Evolutionary conservation across 1,140 invertebrate genomes (phyloP).

Genomic region (Pygmarrhopalites habei): DNA sequence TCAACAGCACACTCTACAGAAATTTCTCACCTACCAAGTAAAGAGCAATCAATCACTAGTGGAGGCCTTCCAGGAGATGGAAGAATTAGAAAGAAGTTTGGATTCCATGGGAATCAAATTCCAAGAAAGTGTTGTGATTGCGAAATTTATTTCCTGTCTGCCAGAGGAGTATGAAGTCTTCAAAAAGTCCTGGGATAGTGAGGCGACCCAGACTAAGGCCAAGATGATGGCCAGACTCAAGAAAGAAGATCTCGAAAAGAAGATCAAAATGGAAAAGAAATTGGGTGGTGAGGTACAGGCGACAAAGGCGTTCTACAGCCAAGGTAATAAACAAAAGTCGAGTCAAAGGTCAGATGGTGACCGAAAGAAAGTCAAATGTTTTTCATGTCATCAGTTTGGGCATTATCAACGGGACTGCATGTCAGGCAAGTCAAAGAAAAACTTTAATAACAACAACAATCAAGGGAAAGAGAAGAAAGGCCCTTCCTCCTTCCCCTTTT

Average conservation of each 20-base stretch:
- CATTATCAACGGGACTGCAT: not conserved
- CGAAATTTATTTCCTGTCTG: not conserved
- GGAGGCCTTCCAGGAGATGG: not conserved
- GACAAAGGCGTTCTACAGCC: not conserved
- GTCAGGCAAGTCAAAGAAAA: not conserved
- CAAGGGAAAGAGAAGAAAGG: not conserved
- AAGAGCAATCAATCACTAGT: not conserved
- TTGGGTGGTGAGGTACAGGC: not conserved
- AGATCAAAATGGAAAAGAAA: not conserved
- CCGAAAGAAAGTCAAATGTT: not conserved
- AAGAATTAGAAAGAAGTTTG: not conserved
- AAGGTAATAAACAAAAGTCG: no score
- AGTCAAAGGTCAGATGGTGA: not conserved
- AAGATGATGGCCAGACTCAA: not conserved
- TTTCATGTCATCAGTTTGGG: not conserved
- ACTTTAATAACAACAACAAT: not conserved
- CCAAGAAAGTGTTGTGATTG: not conserved
- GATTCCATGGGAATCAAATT: not conserved
- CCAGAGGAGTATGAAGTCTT: not conserved
- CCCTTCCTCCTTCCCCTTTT: no score
- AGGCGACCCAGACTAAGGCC: not conserved
- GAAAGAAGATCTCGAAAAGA: slow-evolving; percentile 8
- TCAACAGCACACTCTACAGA: slow-evolving; percentile 6
- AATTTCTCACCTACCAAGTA: slow-evolving; percentile 1
- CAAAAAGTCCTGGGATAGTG: slow-evolving; percentile 10